Evolutionary conservation across 2,113 vertebrate genomes (phyloP).

Genomic region (Hemiscyllium ocellatum): DNA sequence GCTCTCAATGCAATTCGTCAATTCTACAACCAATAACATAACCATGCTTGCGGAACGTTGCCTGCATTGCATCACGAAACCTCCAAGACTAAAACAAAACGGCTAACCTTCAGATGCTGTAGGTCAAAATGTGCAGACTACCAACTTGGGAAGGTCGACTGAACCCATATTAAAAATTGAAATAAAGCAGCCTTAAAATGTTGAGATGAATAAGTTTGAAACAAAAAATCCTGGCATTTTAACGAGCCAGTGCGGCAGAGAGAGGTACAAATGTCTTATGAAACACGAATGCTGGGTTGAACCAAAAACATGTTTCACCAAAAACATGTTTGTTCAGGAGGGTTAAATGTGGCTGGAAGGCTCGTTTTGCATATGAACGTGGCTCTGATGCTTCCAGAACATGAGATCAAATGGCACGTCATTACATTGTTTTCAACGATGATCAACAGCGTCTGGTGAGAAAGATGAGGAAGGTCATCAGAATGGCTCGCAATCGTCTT

Average conservation of each 20-base stretch:
- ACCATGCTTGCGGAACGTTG: not conserved
- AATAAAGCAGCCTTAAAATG: not conserved
- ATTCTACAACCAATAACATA: constrained; percentile 3
- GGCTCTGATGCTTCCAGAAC: not conserved
- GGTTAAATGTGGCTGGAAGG: not conserved
- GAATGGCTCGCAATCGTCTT: not conserved
- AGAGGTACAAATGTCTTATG: not conserved
- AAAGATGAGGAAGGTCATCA: not conserved
- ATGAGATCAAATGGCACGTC: not conserved
- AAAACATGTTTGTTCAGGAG: not conserved
- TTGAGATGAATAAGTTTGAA: too few species aligned
- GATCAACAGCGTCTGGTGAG: not conserved
- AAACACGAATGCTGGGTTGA: not conserved
- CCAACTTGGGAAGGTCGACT: not conserved
- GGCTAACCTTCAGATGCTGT: not conserved
- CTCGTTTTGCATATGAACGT: not conserved
- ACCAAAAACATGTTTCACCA: not conserved
- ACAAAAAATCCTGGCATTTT: not conserved
- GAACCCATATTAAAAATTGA: not conserved
- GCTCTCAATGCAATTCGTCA: constrained; percentile 16
- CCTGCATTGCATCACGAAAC: not conserved
- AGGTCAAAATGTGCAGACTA: not conserved
- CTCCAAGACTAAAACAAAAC: not conserved
- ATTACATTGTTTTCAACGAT: not conserved
- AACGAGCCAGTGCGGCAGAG: not conserved